A percentile compares a stretch with the other conserved stretches of the same genome.
Evolutionary conservation across 2,888 invertebrate genomes (phyloP).

Genomic region (Dione vanillae): DNA sequence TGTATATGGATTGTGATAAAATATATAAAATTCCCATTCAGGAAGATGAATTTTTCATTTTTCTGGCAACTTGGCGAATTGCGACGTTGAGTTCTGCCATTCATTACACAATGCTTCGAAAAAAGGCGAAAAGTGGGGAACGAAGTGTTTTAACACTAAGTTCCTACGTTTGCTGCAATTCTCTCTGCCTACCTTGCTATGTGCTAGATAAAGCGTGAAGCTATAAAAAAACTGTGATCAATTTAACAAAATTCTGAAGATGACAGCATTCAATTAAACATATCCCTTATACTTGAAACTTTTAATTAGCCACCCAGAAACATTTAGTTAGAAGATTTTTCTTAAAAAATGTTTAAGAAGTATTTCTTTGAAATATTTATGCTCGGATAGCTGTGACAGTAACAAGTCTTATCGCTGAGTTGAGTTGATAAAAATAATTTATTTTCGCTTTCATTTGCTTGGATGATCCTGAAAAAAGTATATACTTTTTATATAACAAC

Average conservation of each 20-base stretch:
- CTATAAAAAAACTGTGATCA: too few species aligned
- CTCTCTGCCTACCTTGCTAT: too few species aligned
- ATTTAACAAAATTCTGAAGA: constrained; percentile 6
- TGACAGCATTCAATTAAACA: constrained; percentile 30
- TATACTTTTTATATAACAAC: neutral
- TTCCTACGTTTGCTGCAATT: too few species aligned
- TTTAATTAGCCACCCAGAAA: constrained; percentile 38
- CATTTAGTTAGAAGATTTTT: constrained; percentile 30
- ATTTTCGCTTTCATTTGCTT: constrained; percentile 10
- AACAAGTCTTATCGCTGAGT: constrained; percentile 26
- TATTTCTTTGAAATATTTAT: constrained; percentile 32
- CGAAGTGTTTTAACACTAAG: too few species aligned
- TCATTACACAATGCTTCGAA: too few species aligned
- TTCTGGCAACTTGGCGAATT: too few species aligned
- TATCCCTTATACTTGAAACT: constrained; percentile 30
- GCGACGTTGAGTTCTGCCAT: too few species aligned
- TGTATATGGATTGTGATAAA: neutral
- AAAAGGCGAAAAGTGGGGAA: too few species aligned
- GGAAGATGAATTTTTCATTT: too few species aligned
- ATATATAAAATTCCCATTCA: too few species aligned
- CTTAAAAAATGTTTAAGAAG: constrained; percentile 32
- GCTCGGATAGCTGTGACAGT: constrained; percentile 23
- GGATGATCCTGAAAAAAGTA: neutral
- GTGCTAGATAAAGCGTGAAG: too few species aligned
- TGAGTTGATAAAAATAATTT: constrained; percentile 32